Base-by-base conservation (phyloP, 2,888 invertebrate species). In the Cheilosia impressa region DNA sequence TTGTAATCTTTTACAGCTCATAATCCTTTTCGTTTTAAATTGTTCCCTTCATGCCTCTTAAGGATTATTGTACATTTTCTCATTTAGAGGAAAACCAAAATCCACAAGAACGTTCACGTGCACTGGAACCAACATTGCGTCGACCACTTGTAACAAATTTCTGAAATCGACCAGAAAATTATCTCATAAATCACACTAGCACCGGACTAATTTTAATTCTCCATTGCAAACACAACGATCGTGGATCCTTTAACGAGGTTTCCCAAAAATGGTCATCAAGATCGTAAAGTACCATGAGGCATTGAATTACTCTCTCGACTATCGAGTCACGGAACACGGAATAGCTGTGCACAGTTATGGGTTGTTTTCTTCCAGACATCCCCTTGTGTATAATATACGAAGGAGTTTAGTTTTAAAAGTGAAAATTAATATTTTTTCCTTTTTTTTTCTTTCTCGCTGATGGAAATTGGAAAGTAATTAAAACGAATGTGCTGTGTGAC, bases 101-200 rank as follows among this genome's bases (percentile, higher is more conserved):
- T 38, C 57, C 19, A 68, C 10, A 22, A 19, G 17, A 24, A 43
- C 22, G 22, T 57, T 69, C 55, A 57, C 43, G 68, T 43, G 57
- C 57, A 65, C 9, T 53, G 22, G 17, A 47, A 41, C 15, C 27
- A 60, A 45, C 19, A 17, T 47, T 17, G 1, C 6, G n/a, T 24
- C 9, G 13, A 27, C 31, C 82, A 82, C 77, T 82, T 87, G 82
- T 68, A 81, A 81, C 81, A 85, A 85, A 85, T 81, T 77, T 66
- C 10, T 82, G 34, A 78, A 87, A 78, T 87, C 87, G 73, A 69
- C 87, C 77, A 82, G 87, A 87, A 87, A 87, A 87, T 87, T 87
- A 87, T 87, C 82, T 69, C 82, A 87, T 87, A 87, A 87, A 87
- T 87, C 82, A 87, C 41, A 69, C 13, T 41, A 38, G 4, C n/a